Evolutionary conservation across 2,888 invertebrate genomes (phyloP).

Genomic region (Spodoptera exigua): DNA sequence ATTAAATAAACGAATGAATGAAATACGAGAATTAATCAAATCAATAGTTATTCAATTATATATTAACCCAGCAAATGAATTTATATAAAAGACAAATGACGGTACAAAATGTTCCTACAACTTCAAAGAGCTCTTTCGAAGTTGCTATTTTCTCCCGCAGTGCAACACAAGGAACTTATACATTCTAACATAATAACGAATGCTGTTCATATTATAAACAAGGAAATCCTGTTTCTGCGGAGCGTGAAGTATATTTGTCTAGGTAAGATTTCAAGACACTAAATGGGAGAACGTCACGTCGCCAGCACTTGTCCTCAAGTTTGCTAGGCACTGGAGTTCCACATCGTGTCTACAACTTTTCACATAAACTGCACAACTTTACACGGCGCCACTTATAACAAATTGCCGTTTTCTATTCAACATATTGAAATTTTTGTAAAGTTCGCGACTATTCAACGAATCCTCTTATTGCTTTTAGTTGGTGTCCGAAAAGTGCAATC

Average conservation of each 20-base stretch:
- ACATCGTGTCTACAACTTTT: slow-evolving; percentile 82
- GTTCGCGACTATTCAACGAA: slow-evolving; percentile 53
- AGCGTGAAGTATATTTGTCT: slow-evolving; percentile 66
- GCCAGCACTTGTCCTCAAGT: slow-evolving; percentile 81
- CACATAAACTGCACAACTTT: slow-evolving; percentile 85
- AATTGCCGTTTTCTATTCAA: slow-evolving; percentile 78
- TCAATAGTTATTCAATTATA: neutral
- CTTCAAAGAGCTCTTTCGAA: slow-evolving; percentile 30
- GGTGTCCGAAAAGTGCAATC: slow-evolving; percentile 50
- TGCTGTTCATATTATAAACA: slow-evolving; percentile 55
- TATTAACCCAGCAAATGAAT: slow-evolving; percentile 18
- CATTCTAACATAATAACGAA: slow-evolving; percentile 56
- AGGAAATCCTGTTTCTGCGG: slow-evolving; percentile 59
- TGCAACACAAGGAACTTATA: slow-evolving; percentile 56
- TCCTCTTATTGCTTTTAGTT: slow-evolving; percentile 54
- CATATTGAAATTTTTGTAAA: slow-evolving; percentile 76
- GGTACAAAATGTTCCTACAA: slow-evolving; percentile 6
- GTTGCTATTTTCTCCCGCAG: slow-evolving; percentile 21
- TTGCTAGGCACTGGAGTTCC: slow-evolving; percentile 72
- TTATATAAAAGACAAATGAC: slow-evolving; percentile 12
- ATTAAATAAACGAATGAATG: slow-evolving; percentile 31
- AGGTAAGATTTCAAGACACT: slow-evolving; percentile 69
- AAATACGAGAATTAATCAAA: too few species aligned
- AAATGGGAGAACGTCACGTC: slow-evolving; percentile 81
- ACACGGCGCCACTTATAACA: slow-evolving; percentile 77